Percentiles rank a stretch among this genome's conserved stretches.
These are phyloP conservation scores for Malacoctenus gilli DNA, from an alignment of 2,797 vertebrate genomes.

Conservation along the genomic window DNA sequence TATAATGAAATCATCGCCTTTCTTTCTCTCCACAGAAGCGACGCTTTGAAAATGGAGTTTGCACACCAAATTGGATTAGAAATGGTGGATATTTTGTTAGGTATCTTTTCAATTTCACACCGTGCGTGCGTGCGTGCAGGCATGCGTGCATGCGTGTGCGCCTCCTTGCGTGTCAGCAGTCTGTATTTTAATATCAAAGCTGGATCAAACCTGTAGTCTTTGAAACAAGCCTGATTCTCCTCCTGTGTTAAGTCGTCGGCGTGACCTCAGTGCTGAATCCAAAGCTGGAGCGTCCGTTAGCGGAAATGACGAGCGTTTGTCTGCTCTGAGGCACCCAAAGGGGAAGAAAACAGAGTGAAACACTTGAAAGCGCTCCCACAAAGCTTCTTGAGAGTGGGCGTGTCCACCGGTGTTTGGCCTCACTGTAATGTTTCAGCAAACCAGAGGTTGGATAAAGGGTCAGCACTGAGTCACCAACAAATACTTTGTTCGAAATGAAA, in stretches of 20 bases:
- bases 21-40: constrained; percentile 48
- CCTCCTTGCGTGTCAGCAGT: constrained; percentile 7
- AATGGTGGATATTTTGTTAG: constrained; percentile 69
- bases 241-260: constrained; percentile 18
- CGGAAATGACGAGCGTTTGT: too few species aligned
- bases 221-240: constrained; percentile 24
- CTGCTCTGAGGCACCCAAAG: too few species aligned
- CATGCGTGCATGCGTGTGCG: constrained; percentile 25
- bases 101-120: constrained; percentile 57
- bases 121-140: constrained; percentile 17
- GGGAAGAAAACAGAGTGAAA: too few species aligned
- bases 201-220: constrained; percentile 36
- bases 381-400: too few species aligned
- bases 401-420: too few species aligned
- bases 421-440: too few species aligned
- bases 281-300: constrained; percentile 27
- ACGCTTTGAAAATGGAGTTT: constrained; percentile 68
- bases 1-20: constrained; percentile 70
- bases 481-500: too few species aligned
- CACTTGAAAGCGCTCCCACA: too few species aligned
- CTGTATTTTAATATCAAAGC: constrained; percentile 40
- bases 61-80: constrained; percentile 72
- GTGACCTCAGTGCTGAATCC: constrained; percentile 17
- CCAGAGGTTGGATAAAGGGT: too few species aligned
- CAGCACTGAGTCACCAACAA: too few species aligned